phyloP scores from a whole-genome alignment of 2,113 vertebrate genomes.

The Onychostoma macrolepis region DNA sequence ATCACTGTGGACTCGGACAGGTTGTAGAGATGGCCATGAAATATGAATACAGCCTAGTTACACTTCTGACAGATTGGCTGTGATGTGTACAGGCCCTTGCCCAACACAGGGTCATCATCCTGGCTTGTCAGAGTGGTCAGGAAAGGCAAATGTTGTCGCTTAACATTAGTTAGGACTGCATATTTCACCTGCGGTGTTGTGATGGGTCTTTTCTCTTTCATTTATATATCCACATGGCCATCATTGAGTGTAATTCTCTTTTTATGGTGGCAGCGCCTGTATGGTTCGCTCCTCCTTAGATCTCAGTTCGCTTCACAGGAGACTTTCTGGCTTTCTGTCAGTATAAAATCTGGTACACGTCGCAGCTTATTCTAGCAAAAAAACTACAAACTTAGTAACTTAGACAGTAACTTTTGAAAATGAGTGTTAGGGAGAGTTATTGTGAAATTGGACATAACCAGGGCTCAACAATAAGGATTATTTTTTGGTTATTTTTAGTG shows the following conservation, averaged over 20 bases:
- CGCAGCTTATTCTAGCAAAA: neutral
- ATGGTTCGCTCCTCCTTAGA: constrained; percentile 6
- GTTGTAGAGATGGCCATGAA: constrained; percentile 50
- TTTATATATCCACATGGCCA: neutral
- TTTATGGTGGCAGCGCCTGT: neutral
- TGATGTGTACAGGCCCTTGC: constrained; percentile 35
- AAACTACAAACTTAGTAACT: neutral
- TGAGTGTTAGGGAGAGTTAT: neutral
- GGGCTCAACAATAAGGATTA: no score
- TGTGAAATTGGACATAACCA: no score
- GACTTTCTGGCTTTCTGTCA: neutral
- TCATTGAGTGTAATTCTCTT: neutral
- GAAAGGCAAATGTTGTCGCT: constrained; percentile 6
- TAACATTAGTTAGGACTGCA: constrained; percentile 16
- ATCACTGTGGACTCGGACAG: constrained; percentile 56
- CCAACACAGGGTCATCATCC: constrained; percentile 30
- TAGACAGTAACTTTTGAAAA: neutral
- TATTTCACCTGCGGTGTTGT: constrained; percentile 16
- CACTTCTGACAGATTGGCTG: constrained; percentile 23
- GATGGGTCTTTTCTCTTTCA: constrained; percentile 23
- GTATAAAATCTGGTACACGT: neutral
- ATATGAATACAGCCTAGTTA: constrained; percentile 51
- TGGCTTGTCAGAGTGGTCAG: constrained; percentile 21
- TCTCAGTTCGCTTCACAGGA: neutral
- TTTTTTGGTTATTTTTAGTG: no score